These are phyloP conservation scores for Syncerus caffer DNA, from an alignment of 2,797 vertebrate genomes.

Conservation along the genomic window DNA sequence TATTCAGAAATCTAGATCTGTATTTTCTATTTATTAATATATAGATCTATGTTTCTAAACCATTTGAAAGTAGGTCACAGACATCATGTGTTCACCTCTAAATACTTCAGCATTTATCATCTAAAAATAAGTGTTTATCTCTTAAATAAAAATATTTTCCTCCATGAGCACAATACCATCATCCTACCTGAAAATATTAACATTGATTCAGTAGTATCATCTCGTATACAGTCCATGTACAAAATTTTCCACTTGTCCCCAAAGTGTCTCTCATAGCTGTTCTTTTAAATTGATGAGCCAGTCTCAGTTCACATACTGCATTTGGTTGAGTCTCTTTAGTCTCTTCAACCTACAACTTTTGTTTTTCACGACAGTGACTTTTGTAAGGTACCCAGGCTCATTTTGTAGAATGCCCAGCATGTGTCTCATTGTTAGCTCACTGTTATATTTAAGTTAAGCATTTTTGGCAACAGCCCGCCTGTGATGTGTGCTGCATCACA, in stretches of 20 bases:
- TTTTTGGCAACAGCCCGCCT: neutral
- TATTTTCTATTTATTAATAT: neutral
- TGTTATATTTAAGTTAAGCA: neutral
- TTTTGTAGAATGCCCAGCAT: neutral
- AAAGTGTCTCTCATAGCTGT: neutral
- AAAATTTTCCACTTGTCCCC: neutral
- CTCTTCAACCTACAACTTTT: neutral
- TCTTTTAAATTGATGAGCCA: neutral
- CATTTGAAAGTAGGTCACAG: constrained; percentile 20
- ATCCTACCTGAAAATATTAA: neutral
- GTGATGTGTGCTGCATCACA: neutral
- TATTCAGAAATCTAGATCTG: neutral
- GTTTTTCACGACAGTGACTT: neutral
- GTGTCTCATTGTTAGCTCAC: neutral
- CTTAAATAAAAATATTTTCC: neutral
- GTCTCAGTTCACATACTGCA: neutral
- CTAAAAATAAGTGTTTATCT: neutral
- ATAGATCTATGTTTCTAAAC: constrained; percentile 4
- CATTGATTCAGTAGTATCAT: neutral
- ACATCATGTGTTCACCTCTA: neutral
- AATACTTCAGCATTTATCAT: neutral
- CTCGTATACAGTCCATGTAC: neutral
- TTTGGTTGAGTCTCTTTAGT: neutral
- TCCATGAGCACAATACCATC: neutral
- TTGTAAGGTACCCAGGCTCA: neutral